These are phyloP conservation scores for Cyrtonyx montezumae DNA, from an alignment of 2,113 vertebrate species.

Conservation along the genomic window DNA sequence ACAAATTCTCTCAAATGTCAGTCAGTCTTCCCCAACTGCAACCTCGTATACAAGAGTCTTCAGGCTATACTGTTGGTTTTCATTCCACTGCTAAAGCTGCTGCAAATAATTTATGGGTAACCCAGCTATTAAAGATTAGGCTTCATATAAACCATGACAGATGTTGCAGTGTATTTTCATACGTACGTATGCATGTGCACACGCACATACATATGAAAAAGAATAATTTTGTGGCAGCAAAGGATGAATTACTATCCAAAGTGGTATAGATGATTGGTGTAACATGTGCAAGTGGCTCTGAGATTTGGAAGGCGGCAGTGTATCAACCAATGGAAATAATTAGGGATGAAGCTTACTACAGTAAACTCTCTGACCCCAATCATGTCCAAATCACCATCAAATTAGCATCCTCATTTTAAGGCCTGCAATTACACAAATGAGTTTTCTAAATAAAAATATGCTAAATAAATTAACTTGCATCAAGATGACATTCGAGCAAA, in stretches of 20 bases:
- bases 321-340: background rate
- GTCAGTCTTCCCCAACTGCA: background rate
- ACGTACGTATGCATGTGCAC: background rate
- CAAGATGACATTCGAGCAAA: background rate
- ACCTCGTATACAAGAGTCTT: background rate
- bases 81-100: background rate
- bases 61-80: background rate
- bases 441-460: constrained; percentile 12
- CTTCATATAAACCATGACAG: background rate
- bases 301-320: fast-evolving
- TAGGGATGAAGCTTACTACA: background rate
- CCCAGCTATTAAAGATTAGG: background rate
- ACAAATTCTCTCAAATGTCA: background rate
- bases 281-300: background rate
- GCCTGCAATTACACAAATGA: background rate
- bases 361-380: background rate
- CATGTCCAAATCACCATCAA: background rate
- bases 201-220: background rate
- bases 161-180: background rate
- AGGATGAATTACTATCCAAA: background rate
- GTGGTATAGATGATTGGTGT: background rate
- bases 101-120: constrained; percentile 1
- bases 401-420: background rate
- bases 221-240: background rate
- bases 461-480: background rate